Conservation (phyloP, 2,113 vertebrate species). For the Fregetta grallaria region DNA sequence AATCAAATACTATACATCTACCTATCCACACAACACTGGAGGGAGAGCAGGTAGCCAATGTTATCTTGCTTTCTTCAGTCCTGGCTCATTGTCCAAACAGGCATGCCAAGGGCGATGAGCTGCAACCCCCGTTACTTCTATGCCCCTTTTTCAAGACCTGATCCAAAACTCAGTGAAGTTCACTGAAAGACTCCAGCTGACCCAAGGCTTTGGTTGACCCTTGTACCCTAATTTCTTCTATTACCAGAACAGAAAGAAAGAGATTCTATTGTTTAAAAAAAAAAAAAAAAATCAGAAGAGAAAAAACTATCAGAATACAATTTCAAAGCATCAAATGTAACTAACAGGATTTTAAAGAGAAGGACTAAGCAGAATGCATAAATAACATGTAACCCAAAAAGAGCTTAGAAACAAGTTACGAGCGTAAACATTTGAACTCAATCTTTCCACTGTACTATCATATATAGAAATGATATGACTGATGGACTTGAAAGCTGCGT, state of each 20-base stretch:
- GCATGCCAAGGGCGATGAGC: rapidly evolving
- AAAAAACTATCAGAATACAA: background rate
- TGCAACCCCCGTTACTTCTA: background rate
- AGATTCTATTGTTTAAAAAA: background rate
- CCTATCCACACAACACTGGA: background rate
- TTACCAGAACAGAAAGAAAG: background rate
- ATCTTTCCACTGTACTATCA: background rate
- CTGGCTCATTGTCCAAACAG: background rate
- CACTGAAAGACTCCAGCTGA: background rate
- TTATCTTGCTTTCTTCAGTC: background rate
- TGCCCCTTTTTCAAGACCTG: background rate
- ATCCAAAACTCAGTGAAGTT: background rate
- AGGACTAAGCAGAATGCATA: background rate
- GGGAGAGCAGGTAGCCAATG: background rate
- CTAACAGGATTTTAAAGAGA: background rate
- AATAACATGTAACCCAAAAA: background rate
- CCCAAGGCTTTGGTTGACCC: background rate
- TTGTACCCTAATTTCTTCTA: background rate
- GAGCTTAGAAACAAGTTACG: background rate
- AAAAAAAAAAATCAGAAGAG: background rate
- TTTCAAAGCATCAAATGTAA: background rate
- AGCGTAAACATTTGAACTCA: conserved; percentile 17
- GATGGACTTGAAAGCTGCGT: background rate
- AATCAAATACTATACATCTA: background rate
- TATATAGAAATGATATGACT: background rate